Evolutionary conservation across 2,113 vertebrate species (phyloP).

Genomic region (Delphinus delphis): DNA sequence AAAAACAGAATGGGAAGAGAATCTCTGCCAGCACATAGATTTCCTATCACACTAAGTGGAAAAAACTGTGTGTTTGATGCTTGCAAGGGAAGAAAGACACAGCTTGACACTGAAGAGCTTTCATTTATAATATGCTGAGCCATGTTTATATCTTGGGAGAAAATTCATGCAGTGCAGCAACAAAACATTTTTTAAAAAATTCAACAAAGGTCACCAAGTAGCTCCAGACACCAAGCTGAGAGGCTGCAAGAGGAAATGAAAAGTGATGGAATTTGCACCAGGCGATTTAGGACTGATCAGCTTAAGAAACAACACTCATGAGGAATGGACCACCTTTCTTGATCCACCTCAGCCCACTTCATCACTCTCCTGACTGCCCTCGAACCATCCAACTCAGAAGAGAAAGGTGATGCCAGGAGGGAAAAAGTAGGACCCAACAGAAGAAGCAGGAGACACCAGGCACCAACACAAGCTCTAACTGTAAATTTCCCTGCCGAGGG

Average conservation of each 20-base stretch:
- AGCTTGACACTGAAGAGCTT: slow-evolving; percentile 32
- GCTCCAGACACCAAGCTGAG: slow-evolving; percentile 22
- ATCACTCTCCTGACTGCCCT: rapidly evolving
- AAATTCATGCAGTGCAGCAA: background rate
- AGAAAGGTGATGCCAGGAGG: background rate
- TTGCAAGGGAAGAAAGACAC: slow-evolving; percentile 53
- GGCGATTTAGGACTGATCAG: background rate
- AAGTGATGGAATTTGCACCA: background rate
- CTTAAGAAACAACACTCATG: background rate
- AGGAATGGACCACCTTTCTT: background rate
- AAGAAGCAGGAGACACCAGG: background rate
- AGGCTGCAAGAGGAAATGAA: background rate
- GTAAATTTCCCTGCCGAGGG: rapidly evolving
- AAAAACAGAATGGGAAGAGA: background rate
- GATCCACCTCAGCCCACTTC: background rate
- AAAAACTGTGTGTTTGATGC: background rate
- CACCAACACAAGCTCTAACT: too few relatives aligned
- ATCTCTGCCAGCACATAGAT: background rate
- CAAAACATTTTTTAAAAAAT: slow-evolving; percentile 19
- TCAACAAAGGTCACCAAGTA: slow-evolving; percentile 19
- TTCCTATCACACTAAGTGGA: background rate
- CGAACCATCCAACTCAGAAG: too few relatives aligned
- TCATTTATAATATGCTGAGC: slow-evolving; percentile 46
- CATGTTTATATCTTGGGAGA: slow-evolving; percentile 41
- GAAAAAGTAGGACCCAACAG: background rate